phyloP scores from a whole-genome alignment of 2,113 vertebrate species.

The Cercopithecus mona region DNA sequence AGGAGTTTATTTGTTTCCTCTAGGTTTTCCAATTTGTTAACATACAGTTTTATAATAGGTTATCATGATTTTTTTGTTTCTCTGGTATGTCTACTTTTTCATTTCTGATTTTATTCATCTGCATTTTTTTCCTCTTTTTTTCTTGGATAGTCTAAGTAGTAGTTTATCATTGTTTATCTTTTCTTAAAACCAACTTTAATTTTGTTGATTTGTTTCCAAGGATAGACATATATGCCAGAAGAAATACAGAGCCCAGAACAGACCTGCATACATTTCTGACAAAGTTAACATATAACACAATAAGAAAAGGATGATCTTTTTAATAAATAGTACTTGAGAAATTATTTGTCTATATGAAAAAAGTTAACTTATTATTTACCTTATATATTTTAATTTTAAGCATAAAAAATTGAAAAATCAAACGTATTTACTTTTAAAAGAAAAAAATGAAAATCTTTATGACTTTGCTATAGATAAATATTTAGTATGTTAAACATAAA shows the following conservation, averaged over 20 bases:
- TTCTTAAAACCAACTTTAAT: neutral
- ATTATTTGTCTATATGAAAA: neutral
- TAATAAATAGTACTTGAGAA: neutral
- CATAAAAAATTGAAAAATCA: neutral
- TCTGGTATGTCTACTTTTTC: neutral
- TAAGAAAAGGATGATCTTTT: neutral
- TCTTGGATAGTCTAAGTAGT: neutral
- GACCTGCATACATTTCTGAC: neutral
- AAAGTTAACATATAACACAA: neutral
- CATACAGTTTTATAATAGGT: neutral
- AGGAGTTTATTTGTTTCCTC: neutral
- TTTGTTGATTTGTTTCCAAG: neutral
- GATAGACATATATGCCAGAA: neutral
- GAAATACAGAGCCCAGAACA: neutral
- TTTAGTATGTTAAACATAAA: neutral
- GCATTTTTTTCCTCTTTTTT: neutral
- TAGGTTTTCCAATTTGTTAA: neutral
- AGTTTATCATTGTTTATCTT: neutral
- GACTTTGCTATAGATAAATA: neutral
- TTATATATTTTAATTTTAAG: neutral
- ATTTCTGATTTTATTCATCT: neutral
- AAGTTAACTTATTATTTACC: neutral
- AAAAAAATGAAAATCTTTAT: neutral
- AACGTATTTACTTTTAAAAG: neutral
- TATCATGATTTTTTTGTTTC: neutral